Evolutionary conservation across 2,888 invertebrate species (phyloP).

Genomic region (Pachydiplax longipennis): DNA sequence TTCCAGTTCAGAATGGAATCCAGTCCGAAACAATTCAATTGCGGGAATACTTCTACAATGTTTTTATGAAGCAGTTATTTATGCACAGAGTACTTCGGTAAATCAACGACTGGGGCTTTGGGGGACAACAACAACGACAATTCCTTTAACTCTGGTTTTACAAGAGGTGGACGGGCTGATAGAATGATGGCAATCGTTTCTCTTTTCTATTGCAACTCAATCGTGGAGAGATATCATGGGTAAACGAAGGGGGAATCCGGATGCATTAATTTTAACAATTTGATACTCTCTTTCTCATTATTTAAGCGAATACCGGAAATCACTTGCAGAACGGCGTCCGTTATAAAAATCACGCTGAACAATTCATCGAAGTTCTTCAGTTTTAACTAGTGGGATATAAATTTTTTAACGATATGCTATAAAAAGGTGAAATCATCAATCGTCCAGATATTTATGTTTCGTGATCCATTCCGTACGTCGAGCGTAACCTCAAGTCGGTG

Average conservation of each 20-base stretch:
- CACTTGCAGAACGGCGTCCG: background rate
- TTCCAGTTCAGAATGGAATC: background rate
- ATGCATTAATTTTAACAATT: background rate
- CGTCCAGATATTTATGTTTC: background rate
- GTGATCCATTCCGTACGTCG: background rate
- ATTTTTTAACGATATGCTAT: background rate
- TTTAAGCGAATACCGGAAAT: background rate
- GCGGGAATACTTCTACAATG: background rate
- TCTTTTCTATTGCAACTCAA: slow-evolving; percentile 5
- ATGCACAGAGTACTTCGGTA: background rate
- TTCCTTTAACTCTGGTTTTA: background rate
- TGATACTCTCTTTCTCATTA: background rate
- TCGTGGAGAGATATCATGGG: background rate
- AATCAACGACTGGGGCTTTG: background rate
- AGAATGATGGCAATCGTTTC: background rate
- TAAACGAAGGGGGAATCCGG: background rate
- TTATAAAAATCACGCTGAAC: background rate
- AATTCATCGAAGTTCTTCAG: background rate
- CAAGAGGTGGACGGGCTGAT: background rate
- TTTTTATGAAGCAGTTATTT: background rate
- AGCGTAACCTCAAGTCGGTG: slow-evolving; percentile 8
- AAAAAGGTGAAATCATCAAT: slow-evolving; percentile 13
- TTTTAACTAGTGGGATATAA: slow-evolving; percentile 3
- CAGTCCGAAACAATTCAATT: background rate
- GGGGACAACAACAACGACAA: background rate